phyloP scores from a whole-genome alignment of 2,797 vertebrate species.

The Leptodactylus fallax region DNA sequence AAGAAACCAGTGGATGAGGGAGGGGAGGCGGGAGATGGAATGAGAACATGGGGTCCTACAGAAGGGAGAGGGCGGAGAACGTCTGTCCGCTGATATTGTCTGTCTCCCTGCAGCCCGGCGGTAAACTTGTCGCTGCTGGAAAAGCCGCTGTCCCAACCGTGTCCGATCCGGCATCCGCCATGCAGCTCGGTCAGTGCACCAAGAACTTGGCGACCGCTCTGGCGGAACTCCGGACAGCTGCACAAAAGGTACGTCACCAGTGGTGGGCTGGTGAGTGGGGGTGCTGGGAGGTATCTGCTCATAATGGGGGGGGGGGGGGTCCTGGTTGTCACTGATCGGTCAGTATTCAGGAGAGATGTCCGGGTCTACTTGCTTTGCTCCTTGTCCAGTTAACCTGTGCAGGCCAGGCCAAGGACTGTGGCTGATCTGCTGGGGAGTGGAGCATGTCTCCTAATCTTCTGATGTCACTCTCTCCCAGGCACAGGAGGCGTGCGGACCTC shows the following conservation, averaged over 20 bases:
- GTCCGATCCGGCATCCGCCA: conserved; percentile 92
- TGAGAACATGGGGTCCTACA: background rate
- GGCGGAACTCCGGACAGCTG: conserved; percentile 90
- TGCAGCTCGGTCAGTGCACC: conserved; percentile 97
- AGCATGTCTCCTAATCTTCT: rapidly evolving
- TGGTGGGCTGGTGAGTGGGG: rapidly evolving
- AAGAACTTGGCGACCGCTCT: conserved; percentile 91
- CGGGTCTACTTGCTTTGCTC: no score
- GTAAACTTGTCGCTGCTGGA: conserved; percentile 95
- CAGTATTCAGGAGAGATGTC: no score
- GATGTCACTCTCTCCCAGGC: conserved; percentile 76
- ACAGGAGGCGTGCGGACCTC: conserved; percentile 93
- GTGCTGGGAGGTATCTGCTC: no score
- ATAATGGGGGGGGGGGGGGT: no score
- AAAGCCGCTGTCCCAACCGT: conserved; percentile 95
- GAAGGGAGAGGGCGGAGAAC: no score
- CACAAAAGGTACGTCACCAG: conserved; percentile 86
- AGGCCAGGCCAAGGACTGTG: no score
- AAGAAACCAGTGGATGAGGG: no score
- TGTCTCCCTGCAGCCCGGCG: conserved; percentile 82
- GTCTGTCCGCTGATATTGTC: background rate
- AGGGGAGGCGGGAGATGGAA: background rate
- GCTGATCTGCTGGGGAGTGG: no score
- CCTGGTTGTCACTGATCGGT: no score
- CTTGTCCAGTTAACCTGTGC: no score